Evolutionary conservation across 1,140 invertebrate species (phyloP).

Genomic region (Druon quercuslanigerum): DNA sequence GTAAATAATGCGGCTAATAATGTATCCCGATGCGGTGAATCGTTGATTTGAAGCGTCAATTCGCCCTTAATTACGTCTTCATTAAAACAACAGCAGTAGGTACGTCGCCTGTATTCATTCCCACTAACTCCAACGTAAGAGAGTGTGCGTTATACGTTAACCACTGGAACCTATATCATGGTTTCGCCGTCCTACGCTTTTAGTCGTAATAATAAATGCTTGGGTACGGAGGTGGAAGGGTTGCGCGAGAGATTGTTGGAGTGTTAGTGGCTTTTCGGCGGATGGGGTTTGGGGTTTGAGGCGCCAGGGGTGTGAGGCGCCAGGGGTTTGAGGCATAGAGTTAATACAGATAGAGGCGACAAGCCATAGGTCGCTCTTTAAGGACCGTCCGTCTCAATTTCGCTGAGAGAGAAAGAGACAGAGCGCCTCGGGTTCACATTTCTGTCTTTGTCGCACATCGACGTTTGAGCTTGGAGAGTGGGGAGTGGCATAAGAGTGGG

Average conservation of each 20-base stretch:
- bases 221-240: slow-evolving; percentile 30
- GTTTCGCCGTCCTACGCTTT: slow-evolving; percentile 66
- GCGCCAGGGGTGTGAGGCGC: not conserved
- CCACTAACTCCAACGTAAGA: slow-evolving; percentile 42
- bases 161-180: slow-evolving; percentile 64
- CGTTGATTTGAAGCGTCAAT: slow-evolving; percentile 17
- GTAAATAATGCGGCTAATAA: slow-evolving; percentile 68
- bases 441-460: too few species aligned
- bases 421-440: too few species aligned
- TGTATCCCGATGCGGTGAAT: slow-evolving; percentile 55
- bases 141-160: slow-evolving; percentile 49
- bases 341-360: too few species aligned
- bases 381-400: too few species aligned
- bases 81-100: slow-evolving; percentile 63
- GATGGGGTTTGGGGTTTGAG: slow-evolving; percentile 29
- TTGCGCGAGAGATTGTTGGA: slow-evolving; percentile 30
- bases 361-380: too few species aligned
- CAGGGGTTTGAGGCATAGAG: slow-evolving; percentile 17
- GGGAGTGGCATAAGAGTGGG: too few species aligned
- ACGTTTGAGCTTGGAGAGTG: too few species aligned
- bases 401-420: too few species aligned
- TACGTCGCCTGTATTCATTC: slow-evolving; percentile 32
- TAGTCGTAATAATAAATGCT: slow-evolving; percentile 55
- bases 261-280: slow-evolving; percentile 31
- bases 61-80: slow-evolving; percentile 70